Conservation (phyloP, 92 coral and sea anemone species). For the Palythoa caribaeorum region DNA sequence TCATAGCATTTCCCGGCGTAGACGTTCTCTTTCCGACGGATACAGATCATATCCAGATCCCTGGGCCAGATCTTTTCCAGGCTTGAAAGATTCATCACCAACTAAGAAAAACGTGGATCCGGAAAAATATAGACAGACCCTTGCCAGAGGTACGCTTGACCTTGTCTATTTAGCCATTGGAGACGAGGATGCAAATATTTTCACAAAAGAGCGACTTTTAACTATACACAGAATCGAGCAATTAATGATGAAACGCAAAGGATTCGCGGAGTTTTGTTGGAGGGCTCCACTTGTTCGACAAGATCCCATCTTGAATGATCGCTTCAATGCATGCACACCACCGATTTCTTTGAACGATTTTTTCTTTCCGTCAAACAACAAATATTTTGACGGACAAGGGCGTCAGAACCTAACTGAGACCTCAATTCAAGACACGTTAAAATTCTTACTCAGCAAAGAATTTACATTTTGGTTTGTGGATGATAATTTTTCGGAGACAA, state of each 20-base stretch:
- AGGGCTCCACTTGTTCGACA: constrained; percentile 57
- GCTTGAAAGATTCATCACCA: constrained; percentile 6
- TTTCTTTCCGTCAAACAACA: constrained; percentile 77
- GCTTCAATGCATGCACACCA: constrained; percentile 80
- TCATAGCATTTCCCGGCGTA: neutral
- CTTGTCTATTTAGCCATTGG: constrained; percentile 88
- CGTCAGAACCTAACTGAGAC: constrained; percentile 58
- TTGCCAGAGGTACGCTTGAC: constrained; percentile 69
- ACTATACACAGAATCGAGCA: constrained; percentile 82
- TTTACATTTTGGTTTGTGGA: constrained; percentile 90
- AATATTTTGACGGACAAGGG: constrained; percentile 48
- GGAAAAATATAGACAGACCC: constrained; percentile 51
- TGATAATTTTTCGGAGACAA: constrained; percentile 68
- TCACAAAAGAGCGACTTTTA: constrained; percentile 81
- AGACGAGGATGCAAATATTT: constrained; percentile 75
- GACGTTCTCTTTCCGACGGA: constrained; percentile 1
- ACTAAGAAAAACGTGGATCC: constrained; percentile 41
- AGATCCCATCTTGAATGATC: constrained; percentile 67
- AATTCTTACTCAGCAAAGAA: constrained; percentile 71
- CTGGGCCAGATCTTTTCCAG: constrained; percentile 51
- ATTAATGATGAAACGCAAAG: constrained; percentile 69
- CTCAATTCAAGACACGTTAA: constrained; percentile 68
- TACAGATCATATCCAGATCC: constrained; percentile 17
- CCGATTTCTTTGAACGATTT: constrained; percentile 85
- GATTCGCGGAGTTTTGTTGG: constrained; percentile 83